A percentile compares a stretch with the other conserved stretches of the same genome.
phyloP scores from a whole-genome alignment of 2,888 invertebrate genomes.

The Stratiomys singularior region DNA sequence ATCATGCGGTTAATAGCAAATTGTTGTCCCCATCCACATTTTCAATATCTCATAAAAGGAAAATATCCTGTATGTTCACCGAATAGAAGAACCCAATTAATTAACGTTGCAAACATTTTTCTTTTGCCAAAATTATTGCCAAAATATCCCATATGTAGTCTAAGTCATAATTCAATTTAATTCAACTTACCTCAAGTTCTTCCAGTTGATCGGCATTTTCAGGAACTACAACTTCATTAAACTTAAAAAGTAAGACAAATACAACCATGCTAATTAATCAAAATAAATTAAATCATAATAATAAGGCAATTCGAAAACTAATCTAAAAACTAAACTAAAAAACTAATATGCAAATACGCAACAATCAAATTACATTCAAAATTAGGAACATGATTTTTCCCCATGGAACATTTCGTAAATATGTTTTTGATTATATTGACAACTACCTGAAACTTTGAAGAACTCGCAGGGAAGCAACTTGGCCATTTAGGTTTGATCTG shows the following conservation, averaged over 20 bases:
- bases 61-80: too few relatives aligned
- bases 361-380: neutral
- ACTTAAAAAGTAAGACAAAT: slow-evolving; percentile 35
- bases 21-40: too few relatives aligned
- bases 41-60: too few relatives aligned
- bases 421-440: neutral
- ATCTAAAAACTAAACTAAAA: too few relatives aligned
- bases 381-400: neutral
- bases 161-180: neutral
- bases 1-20: too few relatives aligned
- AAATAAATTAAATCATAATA: slow-evolving; percentile 24
- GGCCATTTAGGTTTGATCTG: slow-evolving; percentile 63
- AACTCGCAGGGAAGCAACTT: slow-evolving; percentile 55
- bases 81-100: too few relatives aligned
- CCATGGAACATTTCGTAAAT: neutral
- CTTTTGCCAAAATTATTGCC: neutral
- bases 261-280: slow-evolving; percentile 21
- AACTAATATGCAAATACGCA: too few relatives aligned
- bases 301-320: neutral
- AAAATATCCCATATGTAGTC: neutral
- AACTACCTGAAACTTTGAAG: slow-evolving; percentile 59
- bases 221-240: slow-evolving; percentile 30
- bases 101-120: too few relatives aligned
- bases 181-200: slow-evolving; percentile 38
- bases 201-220: slow-evolving; percentile 9